A percentile compares a stretch with the other conserved stretches of the same genome.
Conservation (phyloP, 1,140 invertebrate species). For the Pogonomyrmex barbatus region DNA sequence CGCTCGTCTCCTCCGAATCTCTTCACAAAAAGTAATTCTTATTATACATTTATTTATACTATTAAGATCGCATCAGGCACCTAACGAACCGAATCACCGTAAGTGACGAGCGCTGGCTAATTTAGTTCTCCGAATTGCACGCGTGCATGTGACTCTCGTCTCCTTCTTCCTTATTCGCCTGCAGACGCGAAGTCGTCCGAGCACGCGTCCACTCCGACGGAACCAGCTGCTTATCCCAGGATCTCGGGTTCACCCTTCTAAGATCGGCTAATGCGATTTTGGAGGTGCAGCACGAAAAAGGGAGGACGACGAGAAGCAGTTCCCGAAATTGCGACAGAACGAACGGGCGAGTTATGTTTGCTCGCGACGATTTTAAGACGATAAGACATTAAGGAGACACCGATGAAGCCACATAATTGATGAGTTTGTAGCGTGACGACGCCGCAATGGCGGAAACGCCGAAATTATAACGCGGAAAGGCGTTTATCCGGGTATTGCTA, state of each 20-base stretch:
- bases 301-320: conserved; percentile 29
- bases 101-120: conserved; percentile 54
- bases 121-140: conserved; percentile 34
- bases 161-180: conserved; percentile 16
- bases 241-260: conserved; percentile 68
- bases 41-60: conserved; percentile 32
- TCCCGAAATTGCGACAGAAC: conserved; percentile 66
- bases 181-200: conserved; percentile 12
- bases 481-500: background rate
- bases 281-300: conserved; percentile 59
- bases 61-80: conserved; percentile 44
- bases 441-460: conserved; percentile 46
- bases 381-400: conserved; percentile 62
- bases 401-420: conserved; percentile 57
- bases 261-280: conserved; percentile 75
- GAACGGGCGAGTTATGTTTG: conserved; percentile 51
- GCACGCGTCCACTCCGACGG: conserved; percentile 67
- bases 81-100: conserved; percentile 52
- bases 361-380: conserved; percentile 56
- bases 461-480: conserved; percentile 17
- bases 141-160: conserved; percentile 26
- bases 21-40: background rate
- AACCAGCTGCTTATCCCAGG: conserved; percentile 73
- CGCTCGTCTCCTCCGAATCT: background rate
- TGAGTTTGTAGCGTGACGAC: conserved; percentile 50